Base-by-base conservation (phyloP, 2,888 invertebrate genomes). In the Venusia cambrica region DNA sequence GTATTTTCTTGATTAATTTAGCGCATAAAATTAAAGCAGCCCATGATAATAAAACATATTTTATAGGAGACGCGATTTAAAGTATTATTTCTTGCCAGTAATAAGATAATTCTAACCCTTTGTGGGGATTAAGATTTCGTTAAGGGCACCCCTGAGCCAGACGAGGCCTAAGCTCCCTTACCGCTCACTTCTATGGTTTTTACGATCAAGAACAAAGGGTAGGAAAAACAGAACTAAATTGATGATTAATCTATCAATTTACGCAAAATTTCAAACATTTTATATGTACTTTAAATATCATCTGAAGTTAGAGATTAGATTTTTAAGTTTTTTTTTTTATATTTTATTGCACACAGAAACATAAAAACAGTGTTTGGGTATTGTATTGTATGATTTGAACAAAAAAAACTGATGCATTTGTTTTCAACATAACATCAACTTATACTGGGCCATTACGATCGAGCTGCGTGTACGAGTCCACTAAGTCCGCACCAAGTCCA, bases 21-120 rank as follows among this genome's bases (percentile, higher is more conserved):
- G n/a, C n/a, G n/a, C n/a, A 1, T 24, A 14, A 14, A 22, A 14
- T 24, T 14, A 24, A n/a, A n/a, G n/a, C n/a, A n/a, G n/a, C 21
- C 15, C 5, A 4, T 5, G 16, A 18, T 32, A 35, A 46, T 47
- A 54, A 54, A 53, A 37, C 44, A 68, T 73, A 74, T 72, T 74
- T 75, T 66, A 62, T 62, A 65, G 66, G 69, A 71, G 64, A 57
- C 51, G 52, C 51, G 73, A 72, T 73, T 80, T 77, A 80, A 77
- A 65, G 79, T 77, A 74, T 77, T 78, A 81, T 69, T 81, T 80
- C 84, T 85, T 83, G 78, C 60, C 71, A 69, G 68, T 83, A 81
- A 81, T 81, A 84, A 84, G 85, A 84, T 84, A 81, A 84, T 85
- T 73, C 68, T 85, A 85, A 85, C 85, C 85, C 85, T 87, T 85